A percentile compares a stretch with the other conserved stretches of the same genome.
Conservation (phyloP, 1,140 invertebrate species). For the Rhynchophorus ferrugineus region DNA sequence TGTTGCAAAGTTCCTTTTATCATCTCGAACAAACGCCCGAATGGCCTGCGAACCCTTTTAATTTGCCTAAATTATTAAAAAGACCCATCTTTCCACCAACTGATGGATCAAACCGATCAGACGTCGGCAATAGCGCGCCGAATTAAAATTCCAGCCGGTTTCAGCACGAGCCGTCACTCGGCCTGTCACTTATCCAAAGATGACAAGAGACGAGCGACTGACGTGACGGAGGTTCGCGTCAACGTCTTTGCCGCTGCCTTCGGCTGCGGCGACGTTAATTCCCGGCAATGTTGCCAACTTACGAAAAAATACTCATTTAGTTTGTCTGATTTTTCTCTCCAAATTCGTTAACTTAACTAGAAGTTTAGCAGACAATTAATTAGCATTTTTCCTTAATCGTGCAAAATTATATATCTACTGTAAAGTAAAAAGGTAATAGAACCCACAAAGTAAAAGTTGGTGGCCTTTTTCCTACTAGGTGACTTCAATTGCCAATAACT, state of each 20-base stretch:
- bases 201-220: constrained; percentile 21
- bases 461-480: too few relatives aligned
- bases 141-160: constrained; percentile 22
- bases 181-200: constrained; percentile 19
- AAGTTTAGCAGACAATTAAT: too few relatives aligned
- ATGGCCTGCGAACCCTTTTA: not conserved
- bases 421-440: too few relatives aligned
- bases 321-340: too few relatives aligned
- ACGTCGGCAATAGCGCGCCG: not conserved
- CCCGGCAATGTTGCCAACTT: not conserved
- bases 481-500: too few relatives aligned
- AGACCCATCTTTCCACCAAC: not conserved
- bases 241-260: constrained; percentile 14
- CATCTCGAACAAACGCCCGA: not conserved
- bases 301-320: too few relatives aligned
- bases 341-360: too few relatives aligned
- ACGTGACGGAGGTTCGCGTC: constrained; percentile 22
- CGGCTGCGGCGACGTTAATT: not conserved
- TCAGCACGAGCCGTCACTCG: constrained; percentile 16
- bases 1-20: too few relatives aligned
- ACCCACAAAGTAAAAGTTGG: too few relatives aligned
- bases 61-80: not conserved
- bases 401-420: too few relatives aligned
- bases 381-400: too few relatives aligned
- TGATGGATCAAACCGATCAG: not conserved